Percentiles rank a stretch among this genome's conserved stretches.
phyloP scores from a whole-genome alignment of 2,888 invertebrate species.

The Darwinula stevensoni region DNA sequence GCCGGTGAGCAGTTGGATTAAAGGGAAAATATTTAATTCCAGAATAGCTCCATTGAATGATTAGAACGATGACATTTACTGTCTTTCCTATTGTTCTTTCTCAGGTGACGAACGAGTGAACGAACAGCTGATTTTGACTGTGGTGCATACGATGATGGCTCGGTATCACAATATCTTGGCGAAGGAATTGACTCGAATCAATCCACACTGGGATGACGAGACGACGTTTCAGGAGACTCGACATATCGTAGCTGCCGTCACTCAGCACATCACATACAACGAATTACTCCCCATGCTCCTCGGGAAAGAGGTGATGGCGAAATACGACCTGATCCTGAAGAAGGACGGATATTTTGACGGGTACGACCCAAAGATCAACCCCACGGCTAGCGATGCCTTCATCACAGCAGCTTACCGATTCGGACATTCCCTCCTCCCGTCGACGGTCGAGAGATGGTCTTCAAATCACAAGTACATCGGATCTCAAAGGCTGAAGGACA shows the following conservation, averaged over 20 bases:
- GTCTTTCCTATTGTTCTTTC: too few relatives aligned
- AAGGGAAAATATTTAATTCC: neutral
- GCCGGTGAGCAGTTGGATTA: slow-evolving; percentile 15
- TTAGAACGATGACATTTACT: too few relatives aligned
- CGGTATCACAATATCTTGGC: slow-evolving; percentile 70
- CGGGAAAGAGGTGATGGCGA: slow-evolving; percentile 15
- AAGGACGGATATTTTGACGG: slow-evolving; percentile 19
- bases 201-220: slow-evolving; percentile 82
- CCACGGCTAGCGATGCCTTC: slow-evolving; percentile 18
- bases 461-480: slow-evolving; percentile 14
- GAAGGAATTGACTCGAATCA: slow-evolving; percentile 36
- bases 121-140: slow-evolving; percentile 59
- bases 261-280: slow-evolving; percentile 15
- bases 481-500: slow-evolving; percentile 17
- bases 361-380: slow-evolving; percentile 17
- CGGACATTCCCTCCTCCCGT: slow-evolving; percentile 20
- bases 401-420: slow-evolving; percentile 21
- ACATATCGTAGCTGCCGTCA: slow-evolving; percentile 13
- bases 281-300: slow-evolving; percentile 16
- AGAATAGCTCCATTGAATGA: too few relatives aligned
- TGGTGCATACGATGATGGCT: slow-evolving; percentile 71
- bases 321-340: slow-evolving; percentile 14
- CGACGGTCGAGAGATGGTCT: slow-evolving; percentile 16
- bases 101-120: slow-evolving; percentile 67
- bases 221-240: slow-evolving; percentile 22